These are phyloP conservation scores for Patiria pectinifera DNA, from an alignment of 53 echinoderm and acorn worm genomes.

Conservation along the genomic window DNA sequence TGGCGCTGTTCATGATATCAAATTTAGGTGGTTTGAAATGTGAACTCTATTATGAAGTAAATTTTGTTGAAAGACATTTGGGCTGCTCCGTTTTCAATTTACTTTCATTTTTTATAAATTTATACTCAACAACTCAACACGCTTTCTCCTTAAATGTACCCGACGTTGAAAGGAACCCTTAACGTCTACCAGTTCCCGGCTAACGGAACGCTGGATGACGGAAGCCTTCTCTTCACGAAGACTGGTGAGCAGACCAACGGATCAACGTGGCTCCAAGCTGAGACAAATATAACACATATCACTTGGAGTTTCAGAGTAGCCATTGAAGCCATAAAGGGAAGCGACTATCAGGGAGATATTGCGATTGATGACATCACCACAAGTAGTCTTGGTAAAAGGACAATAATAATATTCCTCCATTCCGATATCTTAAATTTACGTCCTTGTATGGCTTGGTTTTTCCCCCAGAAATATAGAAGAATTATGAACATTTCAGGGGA, in stretches of 20 bases:
- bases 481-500: too few species aligned
- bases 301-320: background rate
- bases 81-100: too few species aligned
- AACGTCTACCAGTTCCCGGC: background rate
- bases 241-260: slow-evolving; percentile 18
- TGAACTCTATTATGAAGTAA: too few species aligned
- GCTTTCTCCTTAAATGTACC: background rate
- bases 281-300: background rate
- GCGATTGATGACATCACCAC: slow-evolving; percentile 2
- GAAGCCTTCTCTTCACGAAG: background rate
- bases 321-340: slow-evolving; percentile 1
- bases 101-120: too few species aligned
- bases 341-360: slow-evolving; percentile 10
- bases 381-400: background rate
- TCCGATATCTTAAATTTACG: background rate
- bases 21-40: too few species aligned
- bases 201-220: background rate
- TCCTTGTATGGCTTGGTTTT: too few species aligned
- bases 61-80: too few species aligned
- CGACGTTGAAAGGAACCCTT: background rate
- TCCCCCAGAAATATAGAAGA: too few species aligned
- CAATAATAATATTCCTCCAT: background rate
- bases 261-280: background rate
- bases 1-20: too few species aligned
- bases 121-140: too few species aligned